A percentile compares a stretch with the other conserved stretches of the same genome.
Evolutionary conservation across 1,140 invertebrate genomes (phyloP).

Genomic region (Drosophila burlai): DNA sequence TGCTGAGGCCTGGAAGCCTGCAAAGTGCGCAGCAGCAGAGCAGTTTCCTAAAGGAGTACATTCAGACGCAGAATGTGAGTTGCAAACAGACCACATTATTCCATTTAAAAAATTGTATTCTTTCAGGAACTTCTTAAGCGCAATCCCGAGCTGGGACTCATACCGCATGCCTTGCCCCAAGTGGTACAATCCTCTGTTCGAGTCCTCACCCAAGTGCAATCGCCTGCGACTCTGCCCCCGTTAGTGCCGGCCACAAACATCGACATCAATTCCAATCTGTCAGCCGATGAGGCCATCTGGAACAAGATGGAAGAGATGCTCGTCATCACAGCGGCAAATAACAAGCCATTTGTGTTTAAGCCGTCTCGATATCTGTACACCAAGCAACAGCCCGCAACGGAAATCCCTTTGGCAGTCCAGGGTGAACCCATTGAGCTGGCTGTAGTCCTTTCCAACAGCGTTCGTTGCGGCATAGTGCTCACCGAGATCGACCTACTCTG

Average conservation of each 20-base stretch:
- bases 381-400: conserved; percentile 88
- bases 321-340: conserved; percentile 89
- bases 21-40: conserved; percentile 92
- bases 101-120: background rate
- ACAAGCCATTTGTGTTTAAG: conserved; percentile 91
- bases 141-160: conserved; percentile 71
- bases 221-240: conserved; percentile 86
- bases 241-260: conserved; percentile 89
- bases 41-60: conserved; percentile 94
- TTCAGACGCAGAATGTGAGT: conserved; percentile 89
- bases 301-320: conserved; percentile 92
- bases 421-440: conserved; percentile 93
- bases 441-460: conserved; percentile 90
- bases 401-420: conserved; percentile 89
- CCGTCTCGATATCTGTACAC: conserved; percentile 90
- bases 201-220: conserved; percentile 74
- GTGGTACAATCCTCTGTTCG: conserved; percentile 77
- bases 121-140: conserved; percentile 71
- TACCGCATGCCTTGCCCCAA: conserved; percentile 78
- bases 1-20: conserved; percentile 91
- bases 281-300: conserved; percentile 87
- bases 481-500: conserved; percentile 90
- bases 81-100: background rate
- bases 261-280: conserved; percentile 86
- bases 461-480: conserved; percentile 59